Evolutionary conservation across 2,888 invertebrate genomes (phyloP), one percentile per base, ranked within the genome.

Genomic region (Dione juno): DNA sequence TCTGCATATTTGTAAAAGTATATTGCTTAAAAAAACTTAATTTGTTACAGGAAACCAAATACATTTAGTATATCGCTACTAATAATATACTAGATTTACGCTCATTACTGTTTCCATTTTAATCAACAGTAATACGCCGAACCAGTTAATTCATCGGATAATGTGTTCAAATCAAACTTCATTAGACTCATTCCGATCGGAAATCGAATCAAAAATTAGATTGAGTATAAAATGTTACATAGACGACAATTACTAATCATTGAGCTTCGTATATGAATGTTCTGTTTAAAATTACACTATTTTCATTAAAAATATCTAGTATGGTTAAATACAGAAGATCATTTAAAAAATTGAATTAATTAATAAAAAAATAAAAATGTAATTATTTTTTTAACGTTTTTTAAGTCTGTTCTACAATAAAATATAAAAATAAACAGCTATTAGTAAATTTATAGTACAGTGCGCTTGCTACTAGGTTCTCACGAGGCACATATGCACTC

Each of bases 401-500:
- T 41, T 16, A 59, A 52, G n/a, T 21, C 19, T n/a, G 43, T 66
- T 37, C 43, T 16, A 45, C 52, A 53, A 41, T 57, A 37, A 68
- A 59, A 14, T 40, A 41, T 14, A 48, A 66, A 73, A 73, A 73
- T 66, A 73, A 68, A 71, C 59, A 67, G 11, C n/a, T 40, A 45
- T 52, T 48, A 67, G 11, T 57, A 52, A 63, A 61, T 57, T 57
- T 66, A 68, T 68, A 59, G 66, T 21, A 54, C 45, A 52, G 69
- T 58, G 57, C 52, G 63, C 53, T 70, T 66, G 69, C 69, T 67
- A 57, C 66, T 65, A 64, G 75, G 83, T 93, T 92, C 92, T 89
- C 92, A 92, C 91, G 92, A 81, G 81, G 80, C 84, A 85, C 88
- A 89, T 85, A 84, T 88, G 87, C 81, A 81, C 78, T 82, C 82